Evolutionary conservation across 1,140 invertebrate species (phyloP).

Genomic region (Heliconius nattereri): DNA sequence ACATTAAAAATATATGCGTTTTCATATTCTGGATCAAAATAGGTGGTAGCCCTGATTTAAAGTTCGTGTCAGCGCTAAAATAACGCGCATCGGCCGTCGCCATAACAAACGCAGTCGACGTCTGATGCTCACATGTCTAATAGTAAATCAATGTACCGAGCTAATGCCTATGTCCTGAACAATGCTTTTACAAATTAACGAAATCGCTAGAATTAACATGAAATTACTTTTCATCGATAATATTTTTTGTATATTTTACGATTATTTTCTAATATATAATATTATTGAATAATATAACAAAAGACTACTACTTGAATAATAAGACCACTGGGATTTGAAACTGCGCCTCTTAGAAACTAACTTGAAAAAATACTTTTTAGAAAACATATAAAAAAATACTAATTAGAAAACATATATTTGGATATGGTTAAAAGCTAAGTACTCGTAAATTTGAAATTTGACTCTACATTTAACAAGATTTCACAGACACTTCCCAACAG

Average conservation of each 20-base stretch:
- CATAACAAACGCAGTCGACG: background rate
- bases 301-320: no score
- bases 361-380: no score
- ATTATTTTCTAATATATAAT: no score
- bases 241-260: no score
- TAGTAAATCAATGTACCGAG: conserved; percentile 2
- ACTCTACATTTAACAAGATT: background rate
- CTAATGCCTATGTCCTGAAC: background rate
- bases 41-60: background rate
- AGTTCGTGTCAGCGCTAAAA: background rate
- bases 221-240: background rate
- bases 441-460: background rate
- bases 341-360: no score
- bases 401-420: no score
- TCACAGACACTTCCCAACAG: no score
- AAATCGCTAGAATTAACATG: background rate
- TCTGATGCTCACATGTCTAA: background rate
- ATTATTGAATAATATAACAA: no score
- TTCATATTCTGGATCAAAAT: no score
- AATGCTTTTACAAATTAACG: background rate
- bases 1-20: no score
- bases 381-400: no score
- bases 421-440: background rate
- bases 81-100: background rate
- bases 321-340: no score